These are phyloP conservation scores for Heliconius himera DNA, from an alignment of 1,140 invertebrate species.

Conservation along the genomic window DNA sequence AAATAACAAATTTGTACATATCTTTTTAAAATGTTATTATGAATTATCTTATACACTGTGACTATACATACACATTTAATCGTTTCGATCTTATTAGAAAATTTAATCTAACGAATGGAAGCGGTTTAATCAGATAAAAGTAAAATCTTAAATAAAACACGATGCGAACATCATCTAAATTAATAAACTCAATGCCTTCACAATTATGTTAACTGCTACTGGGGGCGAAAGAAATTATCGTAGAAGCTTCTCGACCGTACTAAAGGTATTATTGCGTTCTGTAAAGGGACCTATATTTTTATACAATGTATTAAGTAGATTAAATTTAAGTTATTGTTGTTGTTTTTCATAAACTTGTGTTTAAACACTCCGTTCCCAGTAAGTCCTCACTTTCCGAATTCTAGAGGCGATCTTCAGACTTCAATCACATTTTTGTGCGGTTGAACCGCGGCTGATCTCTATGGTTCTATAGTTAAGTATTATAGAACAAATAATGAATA, in stretches of 20 bases:
- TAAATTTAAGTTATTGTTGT: neutral
- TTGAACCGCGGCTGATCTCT: too few species aligned
- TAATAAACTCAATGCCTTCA: conserved; percentile 40
- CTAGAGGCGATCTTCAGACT: too few species aligned
- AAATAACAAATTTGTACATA: too few species aligned
- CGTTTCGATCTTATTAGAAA: neutral
- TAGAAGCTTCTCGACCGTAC: conserved; percentile 23
- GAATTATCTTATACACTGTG: too few species aligned
- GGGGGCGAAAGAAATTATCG: conserved; percentile 25
- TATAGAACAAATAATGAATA: too few species aligned
- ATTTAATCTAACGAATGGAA: conserved; percentile 38
- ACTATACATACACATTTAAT: neutral
- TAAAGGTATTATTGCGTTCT: conserved; percentile 5
- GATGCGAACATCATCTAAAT: conserved; percentile 33
- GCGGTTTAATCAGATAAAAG: conserved; percentile 36
- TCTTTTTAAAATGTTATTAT: too few species aligned
- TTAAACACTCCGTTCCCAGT: too few species aligned
- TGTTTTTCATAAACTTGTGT: too few species aligned
- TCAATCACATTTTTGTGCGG: too few species aligned
- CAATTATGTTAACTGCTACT: conserved; percentile 39
- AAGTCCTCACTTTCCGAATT: too few species aligned
- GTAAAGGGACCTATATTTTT: neutral
- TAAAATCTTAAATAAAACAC: conserved; percentile 33
- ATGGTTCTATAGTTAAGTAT: too few species aligned
- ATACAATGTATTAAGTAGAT: neutral